Evolutionary conservation across 2,888 invertebrate species (phyloP).

Genomic region (Rambutsinella grinnellia): DNA sequence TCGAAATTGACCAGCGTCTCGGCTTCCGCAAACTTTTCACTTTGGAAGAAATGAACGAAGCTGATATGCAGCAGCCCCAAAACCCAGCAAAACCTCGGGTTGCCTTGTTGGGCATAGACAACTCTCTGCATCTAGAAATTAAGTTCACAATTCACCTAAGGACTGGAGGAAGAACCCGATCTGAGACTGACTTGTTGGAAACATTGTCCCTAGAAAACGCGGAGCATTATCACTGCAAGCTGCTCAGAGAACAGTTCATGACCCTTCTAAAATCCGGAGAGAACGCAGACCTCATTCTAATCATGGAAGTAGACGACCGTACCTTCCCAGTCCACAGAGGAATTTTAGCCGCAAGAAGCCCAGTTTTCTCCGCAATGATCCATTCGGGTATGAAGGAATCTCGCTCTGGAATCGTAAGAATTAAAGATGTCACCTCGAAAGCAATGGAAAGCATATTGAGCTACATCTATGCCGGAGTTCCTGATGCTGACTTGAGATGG

Average conservation of each 20-base stretch:
- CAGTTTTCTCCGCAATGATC: constrained; percentile 38
- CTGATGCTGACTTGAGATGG: constrained; percentile 14
- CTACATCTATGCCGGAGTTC: constrained; percentile 29
- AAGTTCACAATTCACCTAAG: constrained; percentile 22
- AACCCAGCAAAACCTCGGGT: neutral
- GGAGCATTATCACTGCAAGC: neutral
- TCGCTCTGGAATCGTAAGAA: constrained; percentile 17
- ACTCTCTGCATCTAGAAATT: constrained; percentile 24
- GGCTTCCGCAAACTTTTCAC: constrained; percentile 43
- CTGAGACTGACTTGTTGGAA: constrained; percentile 13
- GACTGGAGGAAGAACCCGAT: neutral
- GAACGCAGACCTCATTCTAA: constrained; percentile 24
- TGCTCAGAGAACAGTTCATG: constrained; percentile 18
- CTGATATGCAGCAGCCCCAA: neutral
- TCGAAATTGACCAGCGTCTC: constrained; percentile 21
- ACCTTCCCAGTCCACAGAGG: constrained; percentile 37
- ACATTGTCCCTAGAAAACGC: constrained; percentile 7
- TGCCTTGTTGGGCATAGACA: constrained; percentile 17
- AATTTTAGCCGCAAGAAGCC: constrained; percentile 21
- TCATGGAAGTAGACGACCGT: constrained; percentile 20
- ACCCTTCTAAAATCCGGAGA: constrained; percentile 2
- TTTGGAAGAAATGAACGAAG: constrained; percentile 31
- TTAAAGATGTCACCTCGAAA: constrained; percentile 31
- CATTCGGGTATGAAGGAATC: constrained; percentile 42
- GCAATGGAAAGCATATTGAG: constrained; percentile 26